Base-by-base conservation (phyloP, 2,888 invertebrate species). In the Pollenia amentaria region DNA sequence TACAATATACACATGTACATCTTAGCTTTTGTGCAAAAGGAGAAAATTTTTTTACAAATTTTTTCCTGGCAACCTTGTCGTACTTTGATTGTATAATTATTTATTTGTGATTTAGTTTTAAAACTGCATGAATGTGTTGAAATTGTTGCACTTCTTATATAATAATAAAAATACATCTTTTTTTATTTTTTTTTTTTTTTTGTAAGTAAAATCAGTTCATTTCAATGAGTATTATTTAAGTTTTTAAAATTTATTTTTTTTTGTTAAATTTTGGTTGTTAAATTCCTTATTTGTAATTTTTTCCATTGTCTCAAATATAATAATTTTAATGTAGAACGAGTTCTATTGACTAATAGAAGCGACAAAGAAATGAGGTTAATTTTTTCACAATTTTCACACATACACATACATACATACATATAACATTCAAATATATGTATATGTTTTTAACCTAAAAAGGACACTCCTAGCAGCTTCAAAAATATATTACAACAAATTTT, bases 291-390 rank as follows among this genome's bases (percentile, higher is more conserved):
- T 29, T 55, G 21, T 44, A n/a, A 18, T 40, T 64, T 62, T 16
- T 12, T 18, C 51, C 48, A 29, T 38, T 62, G 18, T 53, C 14
- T 42, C 44, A 81, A 69, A 76, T 44, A 48, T 14, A 55, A 44
- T 42, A 46, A 72, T 60, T 10, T 29, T 69, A 60, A 69, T 42
- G 16, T 73, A 64, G 46, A 75, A 79, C 4, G 42, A 75, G 51
- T 21, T 21, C 12, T 73, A 73, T 73, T 55, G 62, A 53, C 29
- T 64, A 55, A 21, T 9, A 60, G 67, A 86, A 75, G 38, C 21
- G 21, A 79, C 60, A 70, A 29, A 42, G 18, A 86, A 86, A 86
- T 86, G 57, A 84, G 79, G 83, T 83, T 83, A 87, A 83, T 51
- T 82, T 77, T 78, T 78, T 72, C 40, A 42, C 51, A 77, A 55